phyloP scores from a whole-genome alignment of 2,113 vertebrate species.

The Cheirogaleus medius region DNA sequence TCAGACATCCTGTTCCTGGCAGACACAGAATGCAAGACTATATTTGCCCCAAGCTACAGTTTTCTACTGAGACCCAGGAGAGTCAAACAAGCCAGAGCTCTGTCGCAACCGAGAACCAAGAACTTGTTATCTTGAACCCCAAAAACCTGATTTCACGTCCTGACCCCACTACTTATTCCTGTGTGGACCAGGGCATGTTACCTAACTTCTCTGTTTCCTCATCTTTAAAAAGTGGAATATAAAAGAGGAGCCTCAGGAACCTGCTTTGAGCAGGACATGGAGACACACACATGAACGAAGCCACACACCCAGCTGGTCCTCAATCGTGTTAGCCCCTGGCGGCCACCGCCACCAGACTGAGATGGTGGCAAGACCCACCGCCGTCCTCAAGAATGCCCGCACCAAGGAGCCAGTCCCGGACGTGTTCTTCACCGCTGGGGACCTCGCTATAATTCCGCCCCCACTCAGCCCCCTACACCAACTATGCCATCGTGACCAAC shows the following conservation, averaged over 20 bases:
- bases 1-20: neutral
- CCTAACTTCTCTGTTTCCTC: neutral
- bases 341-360: too few relatives aligned
- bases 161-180: neutral
- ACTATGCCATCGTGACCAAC: too few relatives aligned
- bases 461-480: too few relatives aligned
- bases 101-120: neutral
- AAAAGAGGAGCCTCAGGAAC: neutral
- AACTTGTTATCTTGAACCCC: neutral
- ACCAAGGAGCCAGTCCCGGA: too few relatives aligned
- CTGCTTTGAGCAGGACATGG: neutral
- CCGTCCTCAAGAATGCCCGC: too few relatives aligned
- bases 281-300: neutral
- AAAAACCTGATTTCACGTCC: neutral
- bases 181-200: neutral
- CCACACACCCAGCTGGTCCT: neutral
- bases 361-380: too few relatives aligned
- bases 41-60: neutral
- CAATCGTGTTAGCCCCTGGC: too few relatives aligned
- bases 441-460: too few relatives aligned
- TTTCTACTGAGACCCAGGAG: neutral
- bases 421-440: too few relatives aligned
- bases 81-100: neutral
- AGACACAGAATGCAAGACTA: neutral
- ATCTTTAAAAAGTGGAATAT: neutral